These are phyloP conservation scores for Rhinopomastus cyanomelas DNA, from an alignment of 2,113 vertebrate species.

Conservation along the genomic window DNA sequence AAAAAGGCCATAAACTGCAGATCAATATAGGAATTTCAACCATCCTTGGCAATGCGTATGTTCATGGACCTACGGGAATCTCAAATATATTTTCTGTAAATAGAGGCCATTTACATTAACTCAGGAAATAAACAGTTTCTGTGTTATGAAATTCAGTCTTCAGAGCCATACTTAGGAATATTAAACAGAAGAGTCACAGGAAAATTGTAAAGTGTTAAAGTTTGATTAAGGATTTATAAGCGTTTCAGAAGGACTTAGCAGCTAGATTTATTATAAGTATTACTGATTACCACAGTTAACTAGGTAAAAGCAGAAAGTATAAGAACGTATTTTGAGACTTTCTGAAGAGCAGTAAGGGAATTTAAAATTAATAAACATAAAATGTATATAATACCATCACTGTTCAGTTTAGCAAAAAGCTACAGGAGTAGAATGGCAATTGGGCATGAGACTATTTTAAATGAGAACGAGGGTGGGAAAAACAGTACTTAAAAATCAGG, in stretches of 20 bases:
- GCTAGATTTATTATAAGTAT: neutral
- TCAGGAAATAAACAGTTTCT: neutral
- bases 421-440: neutral
- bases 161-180: neutral
- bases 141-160: neutral
- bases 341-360: neutral
- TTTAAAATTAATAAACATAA: neutral
- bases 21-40: neutral
- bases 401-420: neutral
- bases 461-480: neutral
- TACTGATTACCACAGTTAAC: neutral
- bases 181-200: neutral
- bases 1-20: neutral
- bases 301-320: neutral
- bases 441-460: neutral
- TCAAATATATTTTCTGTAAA: neutral
- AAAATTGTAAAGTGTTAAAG: neutral
- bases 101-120: neutral
- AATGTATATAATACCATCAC: neutral
- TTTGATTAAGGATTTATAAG: neutral
- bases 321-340: neutral
- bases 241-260: neutral
- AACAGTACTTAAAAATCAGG: neutral
- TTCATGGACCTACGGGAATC: neutral
- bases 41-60: neutral